Evolutionary conservation across 2,888 invertebrate species (phyloP), one percentile per base, ranked within the genome.

Genomic region (Hipparchia sbordonii): DNA sequence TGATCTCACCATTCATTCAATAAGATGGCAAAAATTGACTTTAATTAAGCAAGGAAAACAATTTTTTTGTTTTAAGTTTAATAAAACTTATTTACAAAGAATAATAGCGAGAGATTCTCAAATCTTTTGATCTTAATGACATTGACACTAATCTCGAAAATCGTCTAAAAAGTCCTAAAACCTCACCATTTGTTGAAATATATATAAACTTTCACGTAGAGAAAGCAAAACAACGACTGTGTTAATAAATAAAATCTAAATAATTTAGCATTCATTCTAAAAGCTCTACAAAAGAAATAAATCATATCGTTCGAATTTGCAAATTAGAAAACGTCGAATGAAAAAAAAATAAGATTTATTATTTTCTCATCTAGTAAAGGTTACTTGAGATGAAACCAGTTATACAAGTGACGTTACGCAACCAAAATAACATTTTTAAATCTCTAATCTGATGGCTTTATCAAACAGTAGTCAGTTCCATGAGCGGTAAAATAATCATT

Each of bases 1-100:
- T 76, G 76, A 76, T 74, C 76, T 76, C 72, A 74, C 57, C 54
- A 56, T 12, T 60, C 61, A 23, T 71, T 56, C 71, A 59, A 73
- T 67, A 48, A 74, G 51, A 13, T 13, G 68, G 23, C 10, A 56
- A 51, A 39, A 66, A 63, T 9, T 70, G 63, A 59, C 62, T 63
- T 72, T 59, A 57, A 10, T 12, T 52, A 6, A 52, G 1, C 23
- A 33, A 33, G 52, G 12, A 33, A 13, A 0, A 46, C 7, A 33
- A 8, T 6, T 8, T 39, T 56, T 7, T 39, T 52, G 39, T 39
- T 13, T 7, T 33, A 2, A n/a, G 7, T 46, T 61, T 23, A 12
- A 23, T 54, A 39, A 54, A 56, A 9, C n/a, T 7, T 12, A 52
- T 33, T 45, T 67, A 9, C 48, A 23, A 66, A 54, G 33, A 66